phyloP scores from a whole-genome alignment of 1,140 invertebrate species.

The Aphelenchoides fujianensis region DNA sequence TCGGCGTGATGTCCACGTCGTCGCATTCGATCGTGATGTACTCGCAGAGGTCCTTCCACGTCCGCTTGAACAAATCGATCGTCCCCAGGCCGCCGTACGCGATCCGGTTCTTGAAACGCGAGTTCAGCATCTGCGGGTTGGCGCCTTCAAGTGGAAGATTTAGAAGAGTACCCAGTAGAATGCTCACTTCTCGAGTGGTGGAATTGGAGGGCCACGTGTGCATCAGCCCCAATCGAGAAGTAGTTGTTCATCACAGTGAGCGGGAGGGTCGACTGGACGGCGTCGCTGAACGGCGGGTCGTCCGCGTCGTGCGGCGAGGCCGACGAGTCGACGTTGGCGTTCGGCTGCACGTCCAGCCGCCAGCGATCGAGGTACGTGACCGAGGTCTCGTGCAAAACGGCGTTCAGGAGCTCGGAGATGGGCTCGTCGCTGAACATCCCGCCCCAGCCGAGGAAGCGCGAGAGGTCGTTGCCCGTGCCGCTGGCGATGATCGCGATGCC shows the following conservation, averaged over 20 bases:
- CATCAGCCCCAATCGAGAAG: slow-evolving; percentile 94
- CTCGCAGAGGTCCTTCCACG: slow-evolving; percentile 73
- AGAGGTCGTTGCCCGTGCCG: slow-evolving; percentile 94
- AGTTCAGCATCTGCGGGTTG: slow-evolving; percentile 95
- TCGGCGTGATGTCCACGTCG: slow-evolving; percentile 84
- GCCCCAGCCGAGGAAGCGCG: slow-evolving; percentile 87
- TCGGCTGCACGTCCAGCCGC: slow-evolving; percentile 79
- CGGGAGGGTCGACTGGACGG: slow-evolving; percentile 68
- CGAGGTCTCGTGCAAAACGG: slow-evolving; percentile 84
- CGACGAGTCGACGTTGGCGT: slow-evolving; percentile 68
- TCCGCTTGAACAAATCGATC: slow-evolving; percentile 86
- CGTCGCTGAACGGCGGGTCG: slow-evolving; percentile 34
- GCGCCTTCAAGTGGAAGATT: slow-evolving; percentile 74
- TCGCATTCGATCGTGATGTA: slow-evolving; percentile 71
- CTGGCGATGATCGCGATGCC: slow-evolving; percentile 89
- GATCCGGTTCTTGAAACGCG: slow-evolving; percentile 89
- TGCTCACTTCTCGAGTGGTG: slow-evolving; percentile 87
- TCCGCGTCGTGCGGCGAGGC: slow-evolving; percentile 30
- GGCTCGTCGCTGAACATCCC: slow-evolving; percentile 87
- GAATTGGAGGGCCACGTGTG: slow-evolving; percentile 94
- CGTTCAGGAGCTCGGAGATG: slow-evolving; percentile 84
- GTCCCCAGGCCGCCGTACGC: slow-evolving; percentile 94
- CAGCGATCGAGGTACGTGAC: slow-evolving; percentile 80
- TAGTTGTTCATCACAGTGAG: slow-evolving; percentile 97
- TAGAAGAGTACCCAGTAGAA: not conserved